A percentile compares a stretch with the other conserved stretches of the same genome.
These are phyloP conservation scores for Micronycteris hirsuta DNA, from an alignment of 2,113 vertebrate genomes.

Conservation along the genomic window DNA sequence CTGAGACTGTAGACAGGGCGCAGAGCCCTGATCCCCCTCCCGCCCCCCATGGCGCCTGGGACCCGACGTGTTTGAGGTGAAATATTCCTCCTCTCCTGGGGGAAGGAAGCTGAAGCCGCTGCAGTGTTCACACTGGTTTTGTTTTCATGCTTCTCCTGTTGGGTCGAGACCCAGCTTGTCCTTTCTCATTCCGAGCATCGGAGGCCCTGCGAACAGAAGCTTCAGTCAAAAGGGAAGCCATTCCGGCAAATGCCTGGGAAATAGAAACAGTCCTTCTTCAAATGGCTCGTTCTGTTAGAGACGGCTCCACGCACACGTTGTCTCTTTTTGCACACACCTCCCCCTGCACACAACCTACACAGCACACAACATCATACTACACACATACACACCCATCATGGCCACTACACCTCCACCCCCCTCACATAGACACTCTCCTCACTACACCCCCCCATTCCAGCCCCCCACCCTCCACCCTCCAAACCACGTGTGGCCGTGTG, in stretches of 20 bases:
- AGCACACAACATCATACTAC: neutral
- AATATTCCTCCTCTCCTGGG: neutral
- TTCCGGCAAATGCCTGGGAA: neutral
- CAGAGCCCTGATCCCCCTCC: accelerated
- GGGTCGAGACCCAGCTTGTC: neutral
- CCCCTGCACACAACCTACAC: neutral
- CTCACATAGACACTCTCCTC: neutral
- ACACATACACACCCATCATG: too few species aligned
- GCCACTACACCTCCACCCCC: neutral
- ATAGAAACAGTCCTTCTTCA: neutral
- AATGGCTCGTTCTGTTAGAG: neutral
- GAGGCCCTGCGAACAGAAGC: neutral
- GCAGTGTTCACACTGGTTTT: neutral
- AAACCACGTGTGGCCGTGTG: neutral
- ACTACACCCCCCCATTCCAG: neutral
- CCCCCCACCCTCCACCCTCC: neutral
- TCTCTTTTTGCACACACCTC: neutral
- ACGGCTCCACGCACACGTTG: neutral
- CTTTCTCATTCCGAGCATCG: neutral
- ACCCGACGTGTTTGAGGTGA: neutral
- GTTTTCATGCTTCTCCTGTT: neutral
- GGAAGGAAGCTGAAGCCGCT: neutral
- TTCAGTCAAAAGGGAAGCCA: neutral
- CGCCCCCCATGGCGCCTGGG: accelerated
- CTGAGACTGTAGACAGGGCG: neutral